Evolutionary conservation across 2,797 vertebrate genomes (phyloP), one percentile per base, ranked within the genome.

Genomic region (Epinephelus malabaricus): DNA sequence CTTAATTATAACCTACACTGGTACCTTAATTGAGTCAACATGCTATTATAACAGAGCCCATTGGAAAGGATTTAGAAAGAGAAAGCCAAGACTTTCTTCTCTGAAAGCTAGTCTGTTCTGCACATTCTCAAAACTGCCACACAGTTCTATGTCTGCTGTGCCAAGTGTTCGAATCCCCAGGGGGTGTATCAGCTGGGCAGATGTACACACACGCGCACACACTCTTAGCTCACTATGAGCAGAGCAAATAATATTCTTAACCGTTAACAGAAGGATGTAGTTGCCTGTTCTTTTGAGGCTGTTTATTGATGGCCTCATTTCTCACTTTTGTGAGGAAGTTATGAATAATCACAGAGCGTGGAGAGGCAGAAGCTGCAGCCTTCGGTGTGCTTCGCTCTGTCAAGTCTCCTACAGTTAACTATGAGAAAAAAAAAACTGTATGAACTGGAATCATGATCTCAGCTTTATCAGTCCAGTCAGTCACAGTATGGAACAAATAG

Each of bases 1-100:
- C 82, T 74, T 92, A 92, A 92, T 92, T 89, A 91, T 69, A 91
- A 89, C 89, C 81, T 91, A 83, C 56, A 59, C 65, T 77, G 85
- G 85, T 85, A 89, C 90, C 87, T 92, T 94, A 94, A 95, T 92
- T 81, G 73, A 93, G 85, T 88, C 87, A 92, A 81, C 84, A 87
- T 92, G 92, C 73, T 60, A 80, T 49, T 79, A 81, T 65, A 86
- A 23, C 73, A 50, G 70, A 83, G 82, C 64, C 81, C 47, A 13
- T 61, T 69, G 71, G 59, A 87, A 73, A 84, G 66, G 27, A 84
- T 65, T 69, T 71, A 46, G 56, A 65, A 76, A 81, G 38, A 47
- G 68, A 89, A 86, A 76, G 79, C 78, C 58, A 75, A 83, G 49
- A 54, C 59, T 82, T 91, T 86, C 47, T 83, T 78, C 73, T 76